phyloP scores from a whole-genome alignment of 2,797 vertebrate species.

The Girardinus metallicus region DNA sequence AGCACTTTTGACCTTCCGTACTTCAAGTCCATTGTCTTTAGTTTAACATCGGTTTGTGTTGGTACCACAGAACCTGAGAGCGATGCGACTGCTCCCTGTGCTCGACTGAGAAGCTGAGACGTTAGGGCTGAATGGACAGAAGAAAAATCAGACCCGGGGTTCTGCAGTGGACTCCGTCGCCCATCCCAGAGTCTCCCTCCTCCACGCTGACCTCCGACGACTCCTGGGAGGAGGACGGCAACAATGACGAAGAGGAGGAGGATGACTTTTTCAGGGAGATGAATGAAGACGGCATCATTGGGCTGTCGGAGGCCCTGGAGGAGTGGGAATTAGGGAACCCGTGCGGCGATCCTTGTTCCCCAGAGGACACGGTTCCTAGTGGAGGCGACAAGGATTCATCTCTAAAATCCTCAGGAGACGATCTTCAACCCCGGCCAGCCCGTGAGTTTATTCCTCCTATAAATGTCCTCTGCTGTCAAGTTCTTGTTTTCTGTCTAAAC shows the following conservation, averaged over 20 bases:
- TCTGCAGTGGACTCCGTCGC: constrained; percentile 70
- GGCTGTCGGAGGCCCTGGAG: constrained; percentile 62
- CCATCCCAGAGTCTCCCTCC: constrained; percentile 43
- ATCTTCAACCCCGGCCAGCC: constrained; percentile 24
- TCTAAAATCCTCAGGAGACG: constrained; percentile 49
- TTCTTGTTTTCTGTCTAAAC: too few species aligned
- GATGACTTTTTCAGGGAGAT: constrained; percentile 73
- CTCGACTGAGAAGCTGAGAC: constrained; percentile 40
- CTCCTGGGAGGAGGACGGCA: constrained; percentile 51
- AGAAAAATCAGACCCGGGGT: constrained; percentile 52
- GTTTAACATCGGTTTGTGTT: background rate
- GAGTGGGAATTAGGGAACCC: constrained; percentile 33
- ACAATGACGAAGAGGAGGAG: constrained; percentile 29
- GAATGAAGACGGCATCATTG: constrained; percentile 83
- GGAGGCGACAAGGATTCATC: constrained; percentile 3
- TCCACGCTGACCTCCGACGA: constrained; percentile 56
- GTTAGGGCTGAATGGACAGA: constrained; percentile 61
- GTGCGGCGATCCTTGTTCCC: constrained; percentile 9
- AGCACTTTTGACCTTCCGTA: background rate
- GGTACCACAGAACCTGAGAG: constrained; percentile 9
- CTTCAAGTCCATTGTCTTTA: too few species aligned
- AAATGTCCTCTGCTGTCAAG: background rate
- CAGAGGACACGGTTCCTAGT: constrained; percentile 15
- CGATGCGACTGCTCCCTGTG: constrained; percentile 25
- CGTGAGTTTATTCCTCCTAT: constrained; percentile 50